Base-by-base conservation (phyloP, 2,888 invertebrate genomes). In the Chesias legatella region DNA sequence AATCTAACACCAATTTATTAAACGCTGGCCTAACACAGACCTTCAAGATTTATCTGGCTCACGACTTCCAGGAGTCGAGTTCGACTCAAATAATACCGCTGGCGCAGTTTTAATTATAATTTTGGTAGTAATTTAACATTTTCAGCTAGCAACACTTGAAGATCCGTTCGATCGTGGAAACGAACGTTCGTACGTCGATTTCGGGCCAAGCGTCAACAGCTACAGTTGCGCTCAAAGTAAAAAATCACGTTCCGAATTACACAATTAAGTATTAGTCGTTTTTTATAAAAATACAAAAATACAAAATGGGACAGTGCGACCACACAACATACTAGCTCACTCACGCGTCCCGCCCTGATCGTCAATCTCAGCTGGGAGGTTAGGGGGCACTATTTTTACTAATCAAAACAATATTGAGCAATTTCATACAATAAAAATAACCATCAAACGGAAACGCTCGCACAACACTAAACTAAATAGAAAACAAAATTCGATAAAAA, bases 211-310 rank as follows among this genome's bases (percentile, higher is more conserved):
- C 73, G 60, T 63, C 50, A 31, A 51, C 57, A 53, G 64, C 67
- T 72, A 74, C 72, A 63, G 63, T 79, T 81, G 84, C 85, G 81
- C 82, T 74, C 72, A 75, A 83, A 85, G 69, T 72, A 81, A 72
- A 67, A 77, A 77, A 79, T 67, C 78, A 82, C 83, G 69, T 79
- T 76, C 81, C 79, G 84, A 84, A 85, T 76, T 79, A 66, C 60
- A 74, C 79, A 75, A 79, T 17, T 17, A 17, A 17, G 78, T 78
- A 72, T 79, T 77, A 77, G 73, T 79, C 70, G 78, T 80, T 83
- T 74, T 78, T 84, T 86, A 86, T 86, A 86, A 86, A 86, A 86
- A 86, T 86, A 86, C 83, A 86, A 86, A 86, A 86, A 85, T 86
- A 86, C 86, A 86, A 86, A 86, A 86, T 79, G 86, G 86, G 85